Percentiles rank a stretch among this genome's conserved stretches.
These are phyloP conservation scores for Cremastinae sp. DNA, from an alignment of 2,888 invertebrate genomes.

Conservation along the genomic window DNA sequence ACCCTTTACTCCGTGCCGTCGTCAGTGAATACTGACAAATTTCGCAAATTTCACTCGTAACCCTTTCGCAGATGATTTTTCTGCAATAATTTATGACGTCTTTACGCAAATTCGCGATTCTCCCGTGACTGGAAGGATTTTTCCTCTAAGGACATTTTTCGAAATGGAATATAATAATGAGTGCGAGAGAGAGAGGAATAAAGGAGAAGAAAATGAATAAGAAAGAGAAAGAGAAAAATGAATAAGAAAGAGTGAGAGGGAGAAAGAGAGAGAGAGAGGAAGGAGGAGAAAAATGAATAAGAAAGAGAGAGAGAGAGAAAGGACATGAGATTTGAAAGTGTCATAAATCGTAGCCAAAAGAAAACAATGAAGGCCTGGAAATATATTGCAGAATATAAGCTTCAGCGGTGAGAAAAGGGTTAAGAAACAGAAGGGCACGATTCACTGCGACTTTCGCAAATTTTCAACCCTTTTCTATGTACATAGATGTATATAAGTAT, in stretches of 20 bases:
- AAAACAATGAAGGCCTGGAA: constrained; percentile 64
- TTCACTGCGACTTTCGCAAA: constrained; percentile 9
- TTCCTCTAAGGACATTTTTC: neutral
- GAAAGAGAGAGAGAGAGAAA: constrained; percentile 23
- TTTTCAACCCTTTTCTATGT: constrained; percentile 31
- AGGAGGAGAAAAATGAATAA: constrained; percentile 34
- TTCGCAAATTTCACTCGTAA: constrained; percentile 68
- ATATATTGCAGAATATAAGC: constrained; percentile 61
- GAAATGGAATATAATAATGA: neutral
- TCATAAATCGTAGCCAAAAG: constrained; percentile 65
- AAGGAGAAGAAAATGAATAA: no score
- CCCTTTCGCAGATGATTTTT: constrained; percentile 57
- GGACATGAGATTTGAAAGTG: constrained; percentile 19
- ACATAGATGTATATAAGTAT: constrained; percentile 15
- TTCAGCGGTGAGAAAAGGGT: constrained; percentile 59
- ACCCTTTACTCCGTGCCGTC: constrained; percentile 49
- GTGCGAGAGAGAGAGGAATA: no score
- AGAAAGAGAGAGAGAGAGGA: constrained; percentile 12
- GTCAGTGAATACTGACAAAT: constrained; percentile 42
- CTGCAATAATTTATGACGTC: constrained; percentile 69
- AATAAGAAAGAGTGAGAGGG: no score
- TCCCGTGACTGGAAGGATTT: constrained; percentile 8
- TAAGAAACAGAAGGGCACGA: constrained; percentile 42
- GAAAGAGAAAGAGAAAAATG: no score
- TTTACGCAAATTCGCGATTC: constrained; percentile 72